Conservation (phyloP, 2,797 vertebrate genomes). For the Brachymystax lenok region DNA sequence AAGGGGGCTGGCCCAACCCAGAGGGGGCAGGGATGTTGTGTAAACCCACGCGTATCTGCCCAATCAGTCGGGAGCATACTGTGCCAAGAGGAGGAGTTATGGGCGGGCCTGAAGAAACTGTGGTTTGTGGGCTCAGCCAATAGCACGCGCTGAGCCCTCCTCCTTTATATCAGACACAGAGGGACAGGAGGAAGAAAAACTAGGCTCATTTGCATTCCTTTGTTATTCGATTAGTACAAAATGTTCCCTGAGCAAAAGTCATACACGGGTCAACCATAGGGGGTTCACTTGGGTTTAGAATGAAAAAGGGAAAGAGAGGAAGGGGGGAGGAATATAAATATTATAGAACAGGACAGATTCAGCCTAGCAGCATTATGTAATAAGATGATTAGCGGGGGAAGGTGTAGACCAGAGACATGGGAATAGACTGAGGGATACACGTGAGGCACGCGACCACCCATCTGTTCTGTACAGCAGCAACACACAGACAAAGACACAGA, state of each 20-base stretch:
- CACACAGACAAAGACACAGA: conserved; percentile 21
- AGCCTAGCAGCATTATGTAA: conserved; percentile 55
- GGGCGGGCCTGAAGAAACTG: conserved; percentile 25
- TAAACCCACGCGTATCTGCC: conserved; percentile 65
- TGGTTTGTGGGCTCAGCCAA: conserved; percentile 33
- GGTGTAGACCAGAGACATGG: conserved; percentile 12
- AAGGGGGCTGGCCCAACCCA: conserved; percentile 34
- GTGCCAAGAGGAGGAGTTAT: conserved; percentile 32
- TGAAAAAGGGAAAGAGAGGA: conserved; percentile 6
- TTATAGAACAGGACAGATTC: conserved; percentile 27
- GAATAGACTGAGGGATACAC: conserved; percentile 44
- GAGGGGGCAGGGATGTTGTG: conserved; percentile 55
- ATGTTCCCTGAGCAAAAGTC: conserved; percentile 59
- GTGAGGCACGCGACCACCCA: conserved; percentile 52
- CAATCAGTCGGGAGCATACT: conserved; percentile 55
- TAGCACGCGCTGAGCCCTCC: conserved; percentile 39
- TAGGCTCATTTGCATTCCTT: conserved; percentile 60
- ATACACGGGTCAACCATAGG: conserved; percentile 30
- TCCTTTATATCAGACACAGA: conserved; percentile 48
- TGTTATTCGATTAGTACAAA: conserved; percentile 65
- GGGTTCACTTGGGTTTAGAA: background rate
- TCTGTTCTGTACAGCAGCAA: background rate
- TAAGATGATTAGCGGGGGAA: conserved; percentile 41
- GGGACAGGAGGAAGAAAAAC: conserved; percentile 42
- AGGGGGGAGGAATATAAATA: background rate